Evolutionary conservation across 2,888 invertebrate species (phyloP).

Genomic region (Ophion ventricosus): DNA sequence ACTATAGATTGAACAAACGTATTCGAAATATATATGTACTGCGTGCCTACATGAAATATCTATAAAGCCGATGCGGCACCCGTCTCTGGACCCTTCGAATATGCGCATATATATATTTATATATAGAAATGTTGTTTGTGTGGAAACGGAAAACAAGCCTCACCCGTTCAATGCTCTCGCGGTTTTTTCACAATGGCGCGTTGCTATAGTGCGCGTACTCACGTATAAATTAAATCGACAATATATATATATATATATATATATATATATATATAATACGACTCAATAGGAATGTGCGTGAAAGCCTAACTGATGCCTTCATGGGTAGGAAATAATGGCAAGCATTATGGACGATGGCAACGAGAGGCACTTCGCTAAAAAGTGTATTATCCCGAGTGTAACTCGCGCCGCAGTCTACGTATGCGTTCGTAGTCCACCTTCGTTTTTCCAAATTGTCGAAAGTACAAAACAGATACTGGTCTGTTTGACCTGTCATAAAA

Average conservation of each 20-base stretch:
- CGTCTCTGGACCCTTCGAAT: conserved; percentile 44
- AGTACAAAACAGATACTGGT: neutral
- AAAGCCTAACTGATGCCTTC: conserved; percentile 64
- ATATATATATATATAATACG: conserved; percentile 66
- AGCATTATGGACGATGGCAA: conserved; percentile 31
- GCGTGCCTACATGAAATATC: conserved; percentile 67
- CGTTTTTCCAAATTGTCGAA: neutral
- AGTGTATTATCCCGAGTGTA: conserved; percentile 37
- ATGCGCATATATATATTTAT: conserved; percentile 37
- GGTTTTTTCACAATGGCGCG: conserved; percentile 59
- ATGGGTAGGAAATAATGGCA: conserved; percentile 49
- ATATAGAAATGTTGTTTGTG: too few relatives aligned
- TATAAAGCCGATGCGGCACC: conserved; percentile 64
- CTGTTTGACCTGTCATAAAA: too few relatives aligned
- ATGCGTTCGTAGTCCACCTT: neutral
- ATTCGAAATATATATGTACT: conserved; percentile 63
- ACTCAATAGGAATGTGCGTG: conserved; percentile 66
- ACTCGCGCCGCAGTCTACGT: neutral
- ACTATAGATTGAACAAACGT: conserved; percentile 40
- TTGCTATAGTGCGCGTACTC: conserved; percentile 24
- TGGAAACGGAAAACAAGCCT: conserved; percentile 24
- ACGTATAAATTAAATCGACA: conserved; percentile 68
- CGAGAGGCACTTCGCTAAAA: conserved; percentile 27
- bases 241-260: too few relatives aligned
- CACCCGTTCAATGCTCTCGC: conserved; percentile 31